A percentile compares a stretch with the other conserved stretches of the same genome.
phyloP scores from a whole-genome alignment of 1,140 invertebrate species.

The Heliconius melpomene region DNA sequence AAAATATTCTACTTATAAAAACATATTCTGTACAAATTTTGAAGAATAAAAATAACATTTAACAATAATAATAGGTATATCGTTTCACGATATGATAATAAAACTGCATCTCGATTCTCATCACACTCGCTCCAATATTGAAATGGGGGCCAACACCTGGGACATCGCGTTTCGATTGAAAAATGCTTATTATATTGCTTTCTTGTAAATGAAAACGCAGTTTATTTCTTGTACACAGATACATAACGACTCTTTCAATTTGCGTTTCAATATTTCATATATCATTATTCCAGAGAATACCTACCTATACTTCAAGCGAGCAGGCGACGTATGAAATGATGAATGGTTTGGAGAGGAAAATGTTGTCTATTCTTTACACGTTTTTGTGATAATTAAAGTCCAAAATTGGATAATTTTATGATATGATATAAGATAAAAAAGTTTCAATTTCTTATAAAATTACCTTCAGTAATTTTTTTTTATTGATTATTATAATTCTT shows the following conservation, averaged over 20 bases:
- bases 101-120: conserved; percentile 78
- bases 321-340: not conserved
- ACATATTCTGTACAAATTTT: not conserved
- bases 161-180: conserved; percentile 63
- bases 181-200: conserved; percentile 77
- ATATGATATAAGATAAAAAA: not conserved
- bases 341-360: not conserved
- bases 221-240: conserved; percentile 67
- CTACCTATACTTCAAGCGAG: not conserved
- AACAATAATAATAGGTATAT: conserved; percentile 46
- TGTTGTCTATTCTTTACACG: not conserved
- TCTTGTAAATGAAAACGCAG: conserved; percentile 65
- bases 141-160: conserved; percentile 71
- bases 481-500: too few species aligned
- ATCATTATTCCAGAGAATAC: conserved; percentile 6
- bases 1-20: not conserved
- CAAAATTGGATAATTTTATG: not conserved
- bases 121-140: conserved; percentile 78
- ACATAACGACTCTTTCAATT: conserved; percentile 47
- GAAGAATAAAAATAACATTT: conserved; percentile 71
- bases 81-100: conserved; percentile 63
- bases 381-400: not conserved
- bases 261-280: conserved; percentile 17
- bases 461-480: too few species aligned
- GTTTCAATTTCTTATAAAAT: too few species aligned